Evolutionary conservation across 2,797 vertebrate species (phyloP), one percentile per base, ranked within the genome.

Genomic region (Hephaestus fuliginosus): DNA sequence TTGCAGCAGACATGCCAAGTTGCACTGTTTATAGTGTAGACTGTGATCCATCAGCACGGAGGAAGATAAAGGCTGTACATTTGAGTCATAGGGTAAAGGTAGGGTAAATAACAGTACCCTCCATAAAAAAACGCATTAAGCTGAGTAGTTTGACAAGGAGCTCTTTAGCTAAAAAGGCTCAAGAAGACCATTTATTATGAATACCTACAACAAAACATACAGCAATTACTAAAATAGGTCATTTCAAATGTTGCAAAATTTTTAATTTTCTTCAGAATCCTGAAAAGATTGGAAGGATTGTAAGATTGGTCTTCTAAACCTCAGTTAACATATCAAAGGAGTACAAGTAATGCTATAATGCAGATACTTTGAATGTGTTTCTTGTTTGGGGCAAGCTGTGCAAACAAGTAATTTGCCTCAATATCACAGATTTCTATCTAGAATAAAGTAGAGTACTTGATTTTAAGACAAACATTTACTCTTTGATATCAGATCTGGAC

Each of bases 391-490:
- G 3, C 3, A 9, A 65, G 30, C 36, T 51, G 51, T 18, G 13
- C 28, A 73, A 65, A 76, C 39, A 57, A 14, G 15, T 57, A 6
- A 57, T 56, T 18, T 33, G 20, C 7, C 14, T 76, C 13, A 64
- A 67, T 72, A 70, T 71, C 44, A 49, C 48, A 71, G 48, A 66
- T 49, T 74, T 25, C 64, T 41, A 28, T 76, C 61, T 44, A 55
- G 20, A 39, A 20, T 39, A 28, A 67, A 44, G 28, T 56, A 43
- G 10, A 36, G 2, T 2, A 0, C 5, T 20, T 68, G 1, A 33
- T 44, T 12, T 52, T 53, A 11, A 60, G 13, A 33, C 25, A 70
- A 66, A 57, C 43, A 56, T 78, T 49, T 25, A 5, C 4, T 57
- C 15, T 63, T 44, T 71, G 18, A 66, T 67, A 68, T 53, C 15